These are phyloP conservation scores for Ammospiza nelsoni DNA, from an alignment of 2,113 vertebrate genomes.

Conservation along the genomic window DNA sequence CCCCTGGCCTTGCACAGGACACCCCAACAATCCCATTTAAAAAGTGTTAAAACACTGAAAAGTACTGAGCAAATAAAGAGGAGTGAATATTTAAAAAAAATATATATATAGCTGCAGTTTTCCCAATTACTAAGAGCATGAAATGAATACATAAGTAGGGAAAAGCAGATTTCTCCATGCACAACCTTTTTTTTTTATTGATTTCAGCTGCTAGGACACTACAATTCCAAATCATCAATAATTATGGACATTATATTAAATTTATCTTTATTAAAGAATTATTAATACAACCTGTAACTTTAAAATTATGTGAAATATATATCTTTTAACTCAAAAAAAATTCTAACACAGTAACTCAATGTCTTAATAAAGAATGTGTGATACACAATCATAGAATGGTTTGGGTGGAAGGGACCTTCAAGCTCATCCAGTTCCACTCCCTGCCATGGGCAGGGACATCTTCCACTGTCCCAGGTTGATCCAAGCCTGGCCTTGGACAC, in stretches of 20 bases:
- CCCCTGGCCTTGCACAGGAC: background rate
- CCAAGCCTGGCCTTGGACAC: background rate
- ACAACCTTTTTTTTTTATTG: background rate
- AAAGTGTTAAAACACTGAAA: background rate
- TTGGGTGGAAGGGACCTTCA: background rate
- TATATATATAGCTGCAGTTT: background rate
- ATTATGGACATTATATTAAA: background rate
- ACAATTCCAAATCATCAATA: background rate
- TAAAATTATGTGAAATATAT: background rate
- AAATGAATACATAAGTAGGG: background rate
- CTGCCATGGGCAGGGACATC: background rate
- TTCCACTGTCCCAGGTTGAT: rapidly evolving
- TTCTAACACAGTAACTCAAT: background rate
- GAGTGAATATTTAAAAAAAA: background rate
- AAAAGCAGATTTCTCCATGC: background rate
- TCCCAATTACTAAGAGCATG: background rate
- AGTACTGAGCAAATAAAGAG: background rate
- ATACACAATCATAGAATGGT: background rate
- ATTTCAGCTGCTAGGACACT: background rate
- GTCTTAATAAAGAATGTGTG: background rate
- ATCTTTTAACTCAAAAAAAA: background rate
- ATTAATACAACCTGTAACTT: background rate
- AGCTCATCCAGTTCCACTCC: rapidly evolving
- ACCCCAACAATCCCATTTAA: background rate
- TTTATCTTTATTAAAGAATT: background rate